phyloP scores from a whole-genome alignment of 2,888 invertebrate genomes.

The Thyatira batis region DNA sequence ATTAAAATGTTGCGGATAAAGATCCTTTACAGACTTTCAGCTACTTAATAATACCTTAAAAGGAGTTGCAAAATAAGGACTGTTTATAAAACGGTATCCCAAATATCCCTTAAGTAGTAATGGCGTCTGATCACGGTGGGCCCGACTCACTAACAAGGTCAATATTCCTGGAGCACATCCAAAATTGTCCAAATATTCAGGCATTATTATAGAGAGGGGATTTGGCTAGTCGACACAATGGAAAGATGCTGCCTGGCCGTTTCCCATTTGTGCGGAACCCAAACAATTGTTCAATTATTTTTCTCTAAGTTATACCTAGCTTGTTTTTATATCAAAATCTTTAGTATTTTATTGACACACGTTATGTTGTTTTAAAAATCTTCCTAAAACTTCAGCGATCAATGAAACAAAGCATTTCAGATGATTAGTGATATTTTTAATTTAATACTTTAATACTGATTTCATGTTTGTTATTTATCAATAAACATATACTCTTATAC shows the following conservation, averaged over 20 bases:
- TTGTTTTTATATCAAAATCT: too few species aligned
- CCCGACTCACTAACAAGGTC: constrained; percentile 33
- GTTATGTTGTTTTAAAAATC: too few species aligned
- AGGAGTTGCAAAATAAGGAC: not conserved
- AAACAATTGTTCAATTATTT: not conserved
- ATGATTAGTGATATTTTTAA: too few species aligned
- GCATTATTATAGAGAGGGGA: constrained; percentile 21
- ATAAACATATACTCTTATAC: too few species aligned
- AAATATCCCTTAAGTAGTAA: not conserved
- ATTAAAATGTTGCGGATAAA: too few species aligned
- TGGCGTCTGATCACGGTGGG: not conserved
- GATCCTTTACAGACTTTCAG: too few species aligned
- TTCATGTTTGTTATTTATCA: too few species aligned
- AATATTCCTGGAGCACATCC: constrained; percentile 44
- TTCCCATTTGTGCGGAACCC: not conserved
- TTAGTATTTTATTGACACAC: too few species aligned
- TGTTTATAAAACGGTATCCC: not conserved
- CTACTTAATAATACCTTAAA: too few species aligned
- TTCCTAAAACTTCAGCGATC: too few species aligned
- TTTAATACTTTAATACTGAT: too few species aligned
- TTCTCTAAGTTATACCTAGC: not conserved
- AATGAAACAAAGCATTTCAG: too few species aligned
- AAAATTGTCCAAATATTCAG: constrained; percentile 42
- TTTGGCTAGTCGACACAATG: constrained; percentile 11
- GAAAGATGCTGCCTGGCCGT: not conserved